Conservation (phyloP, 1,140 invertebrate genomes). For the Drosophila equinoxialis region DNA sequence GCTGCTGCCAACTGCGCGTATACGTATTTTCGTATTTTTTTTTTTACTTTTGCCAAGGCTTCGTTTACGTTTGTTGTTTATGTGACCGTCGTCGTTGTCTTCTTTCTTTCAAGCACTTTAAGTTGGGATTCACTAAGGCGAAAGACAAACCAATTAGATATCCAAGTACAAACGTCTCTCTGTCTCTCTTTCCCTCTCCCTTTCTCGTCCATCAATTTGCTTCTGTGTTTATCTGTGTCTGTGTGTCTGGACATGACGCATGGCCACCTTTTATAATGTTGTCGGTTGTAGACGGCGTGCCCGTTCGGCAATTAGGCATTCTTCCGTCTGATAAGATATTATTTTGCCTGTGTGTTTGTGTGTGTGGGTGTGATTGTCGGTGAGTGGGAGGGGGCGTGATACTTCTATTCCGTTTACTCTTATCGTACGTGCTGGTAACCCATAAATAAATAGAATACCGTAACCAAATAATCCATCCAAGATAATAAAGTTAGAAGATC, state of each 20-base stretch:
- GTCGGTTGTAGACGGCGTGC: constrained; percentile 21
- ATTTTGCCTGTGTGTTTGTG: constrained; percentile 15
- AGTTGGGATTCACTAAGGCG: constrained; percentile 22
- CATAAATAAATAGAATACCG: constrained; percentile 69
- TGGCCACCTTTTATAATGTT: constrained; percentile 42
- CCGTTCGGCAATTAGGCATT: constrained; percentile 58
- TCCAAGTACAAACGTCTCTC: constrained; percentile 14
- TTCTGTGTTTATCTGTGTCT: constrained; percentile 18
- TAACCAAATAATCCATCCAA: constrained; percentile 65
- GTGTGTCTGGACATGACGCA: constrained; percentile 55
- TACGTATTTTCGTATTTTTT: constrained; percentile 52
- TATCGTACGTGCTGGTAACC: constrained; percentile 62
- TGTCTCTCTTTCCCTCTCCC: background rate
- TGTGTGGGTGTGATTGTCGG: background rate
- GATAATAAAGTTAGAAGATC: constrained; percentile 37
- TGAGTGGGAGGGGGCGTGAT: constrained; percentile 10
- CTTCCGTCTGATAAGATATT: constrained; percentile 75
- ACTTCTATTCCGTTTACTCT: background rate
- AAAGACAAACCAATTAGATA: constrained; percentile 53
- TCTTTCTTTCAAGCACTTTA: constrained; percentile 60
- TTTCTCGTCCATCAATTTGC: constrained; percentile 4
- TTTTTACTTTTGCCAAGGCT: constrained; percentile 45
- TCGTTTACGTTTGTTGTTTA: constrained; percentile 46
- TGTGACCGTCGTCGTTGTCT: constrained; percentile 33
- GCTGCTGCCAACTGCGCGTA: constrained; percentile 51